phyloP scores from a whole-genome alignment of 2,113 vertebrate genomes.

The Orientallactaga bullata region DNA sequence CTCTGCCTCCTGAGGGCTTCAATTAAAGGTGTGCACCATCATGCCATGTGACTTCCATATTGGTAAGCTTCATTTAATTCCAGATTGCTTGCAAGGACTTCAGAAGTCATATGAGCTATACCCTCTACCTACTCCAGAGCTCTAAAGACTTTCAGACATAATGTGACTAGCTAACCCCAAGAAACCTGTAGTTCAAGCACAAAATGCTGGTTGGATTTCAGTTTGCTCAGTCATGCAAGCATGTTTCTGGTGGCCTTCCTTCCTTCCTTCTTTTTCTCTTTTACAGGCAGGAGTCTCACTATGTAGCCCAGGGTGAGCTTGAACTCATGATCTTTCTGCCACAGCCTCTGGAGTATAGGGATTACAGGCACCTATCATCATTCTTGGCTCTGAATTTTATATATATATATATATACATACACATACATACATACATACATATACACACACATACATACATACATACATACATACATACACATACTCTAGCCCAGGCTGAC shows the following conservation, averaged over 20 bases:
- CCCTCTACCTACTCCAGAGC: background rate
- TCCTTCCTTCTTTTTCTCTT: background rate
- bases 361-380: background rate
- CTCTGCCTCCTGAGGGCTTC: no score
- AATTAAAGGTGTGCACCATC: no score
- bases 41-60: no score
- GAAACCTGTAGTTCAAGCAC: background rate
- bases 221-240: background rate
- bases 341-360: background rate
- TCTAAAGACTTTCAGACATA: background rate
- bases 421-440: no score
- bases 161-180: background rate
- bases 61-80: background rate
- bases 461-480: no score
- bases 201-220: background rate
- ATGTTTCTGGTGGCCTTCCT: background rate
- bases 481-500: no score
- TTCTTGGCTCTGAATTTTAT: background rate
- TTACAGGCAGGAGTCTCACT: background rate
- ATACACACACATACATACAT: background rate
- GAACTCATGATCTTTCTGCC: background rate
- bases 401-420: no score
- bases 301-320: background rate
- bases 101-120: background rate
- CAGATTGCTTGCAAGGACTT: background rate